A percentile compares a stretch with the other conserved stretches of the same genome.
phyloP scores from a whole-genome alignment of 2,797 vertebrate species.

The Etheostoma nigrum region DNA sequence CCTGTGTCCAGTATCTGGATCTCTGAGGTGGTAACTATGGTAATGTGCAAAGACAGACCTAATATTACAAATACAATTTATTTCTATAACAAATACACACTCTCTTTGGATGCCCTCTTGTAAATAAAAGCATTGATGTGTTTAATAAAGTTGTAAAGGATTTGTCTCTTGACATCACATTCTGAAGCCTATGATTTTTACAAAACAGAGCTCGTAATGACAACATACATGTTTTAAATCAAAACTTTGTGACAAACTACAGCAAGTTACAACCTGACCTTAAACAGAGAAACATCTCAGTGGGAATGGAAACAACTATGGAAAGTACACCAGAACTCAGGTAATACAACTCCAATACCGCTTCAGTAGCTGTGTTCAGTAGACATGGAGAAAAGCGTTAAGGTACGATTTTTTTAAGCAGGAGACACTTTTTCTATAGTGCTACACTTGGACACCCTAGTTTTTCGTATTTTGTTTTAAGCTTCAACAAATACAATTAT shows the following conservation, averaged over 20 bases:
- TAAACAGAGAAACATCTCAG: neutral
- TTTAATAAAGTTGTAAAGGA: neutral
- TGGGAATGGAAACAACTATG: neutral
- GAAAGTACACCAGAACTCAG: neutral
- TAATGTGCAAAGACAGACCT: neutral
- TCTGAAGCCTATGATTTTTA: neutral
- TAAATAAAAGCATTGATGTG: neutral
- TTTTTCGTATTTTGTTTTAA: neutral
- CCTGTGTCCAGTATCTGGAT: neutral
- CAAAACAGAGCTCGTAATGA: neutral
- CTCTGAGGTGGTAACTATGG: neutral
- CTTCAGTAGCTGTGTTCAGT: neutral
- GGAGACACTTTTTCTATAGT: neutral
- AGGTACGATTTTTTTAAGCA: neutral
- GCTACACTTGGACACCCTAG: neutral
- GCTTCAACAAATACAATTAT: slow-evolving; percentile 3
- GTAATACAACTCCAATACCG: neutral
- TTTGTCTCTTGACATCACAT: neutral
- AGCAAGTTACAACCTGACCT: neutral
- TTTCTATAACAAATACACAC: neutral
- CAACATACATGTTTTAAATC: neutral
- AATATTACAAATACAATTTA: neutral
- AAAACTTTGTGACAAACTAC: neutral
- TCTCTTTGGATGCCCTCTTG: neutral
- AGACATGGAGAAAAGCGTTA: neutral